Evolutionary conservation across 2,113 vertebrate genomes (phyloP).

Genomic region (Aleadryas rufinucha): DNA sequence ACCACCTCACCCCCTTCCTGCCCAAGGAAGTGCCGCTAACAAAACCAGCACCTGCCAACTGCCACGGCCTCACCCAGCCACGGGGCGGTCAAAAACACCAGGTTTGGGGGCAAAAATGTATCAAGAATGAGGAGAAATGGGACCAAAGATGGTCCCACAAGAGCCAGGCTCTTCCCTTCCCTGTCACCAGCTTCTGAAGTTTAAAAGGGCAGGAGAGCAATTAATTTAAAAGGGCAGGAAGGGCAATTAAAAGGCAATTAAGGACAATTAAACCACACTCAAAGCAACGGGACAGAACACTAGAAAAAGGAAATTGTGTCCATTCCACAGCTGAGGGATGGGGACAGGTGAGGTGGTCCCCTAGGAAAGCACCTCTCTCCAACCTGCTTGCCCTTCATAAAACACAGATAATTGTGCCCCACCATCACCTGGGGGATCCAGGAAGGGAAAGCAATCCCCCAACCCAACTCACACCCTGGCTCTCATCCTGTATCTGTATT

Average conservation of each 20-base stretch:
- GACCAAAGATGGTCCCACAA: background rate
- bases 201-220: background rate
- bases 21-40: accelerated
- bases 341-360: no score
- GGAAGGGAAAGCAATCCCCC: background rate
- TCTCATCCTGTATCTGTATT: accelerated
- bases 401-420: accelerated
- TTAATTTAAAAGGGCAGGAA: background rate
- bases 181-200: accelerated
- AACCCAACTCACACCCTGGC: background rate
- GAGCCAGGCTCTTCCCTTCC: background rate
- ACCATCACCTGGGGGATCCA: background rate
- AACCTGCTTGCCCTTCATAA: accelerated
- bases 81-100: accelerated
- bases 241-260: background rate
- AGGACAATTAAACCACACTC: background rate
- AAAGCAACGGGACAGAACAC: accelerated
- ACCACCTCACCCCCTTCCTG: background rate
- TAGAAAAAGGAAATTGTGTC: background rate
- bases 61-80: accelerated
- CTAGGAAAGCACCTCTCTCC: background rate
- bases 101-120: accelerated
- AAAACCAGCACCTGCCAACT: background rate
- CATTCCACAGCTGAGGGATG: background rate
- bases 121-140: background rate